These are phyloP conservation scores for Sarotherodon lohbergeri DNA, from an alignment of 2,113 vertebrate genomes.

Conservation along the genomic window DNA sequence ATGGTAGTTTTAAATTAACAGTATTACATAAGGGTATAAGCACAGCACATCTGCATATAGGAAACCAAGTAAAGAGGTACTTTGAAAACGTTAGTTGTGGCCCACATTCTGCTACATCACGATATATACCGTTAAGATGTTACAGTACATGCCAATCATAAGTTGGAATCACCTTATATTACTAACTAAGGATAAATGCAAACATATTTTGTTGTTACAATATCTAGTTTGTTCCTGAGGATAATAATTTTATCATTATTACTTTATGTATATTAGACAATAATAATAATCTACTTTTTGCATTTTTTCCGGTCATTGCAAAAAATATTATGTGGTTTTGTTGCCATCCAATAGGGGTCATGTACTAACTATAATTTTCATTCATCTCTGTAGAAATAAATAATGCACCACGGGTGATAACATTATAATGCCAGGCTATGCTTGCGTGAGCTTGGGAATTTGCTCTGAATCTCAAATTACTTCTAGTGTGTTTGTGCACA, in stretches of 20 bases:
- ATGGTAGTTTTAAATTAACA: background rate
- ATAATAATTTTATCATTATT: background rate
- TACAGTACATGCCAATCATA: fast-evolving
- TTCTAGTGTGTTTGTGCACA: background rate
- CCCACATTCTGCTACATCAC: background rate
- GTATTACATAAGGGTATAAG: fast-evolving
- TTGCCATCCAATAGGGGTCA: background rate
- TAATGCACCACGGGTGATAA: conserved; percentile 9
- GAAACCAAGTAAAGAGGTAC: background rate
- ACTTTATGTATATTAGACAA: background rate
- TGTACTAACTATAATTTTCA: background rate
- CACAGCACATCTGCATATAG: background rate
- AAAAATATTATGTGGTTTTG: background rate
- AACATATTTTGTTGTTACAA: background rate
- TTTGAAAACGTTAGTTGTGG: fast-evolving
- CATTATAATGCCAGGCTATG: background rate
- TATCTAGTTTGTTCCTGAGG: background rate
- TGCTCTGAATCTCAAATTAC: conserved; percentile 20
- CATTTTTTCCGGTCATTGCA: background rate
- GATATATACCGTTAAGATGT: fast-evolving
- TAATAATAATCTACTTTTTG: background rate
- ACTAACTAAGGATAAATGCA: background rate
- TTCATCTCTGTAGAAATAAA: conserved; percentile 25
- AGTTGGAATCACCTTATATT: background rate
- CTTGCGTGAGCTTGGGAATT: conserved; percentile 19